These are phyloP conservation scores for Leptothorax acervorum DNA, from an alignment of 2,888 invertebrate genomes.

Conservation along the genomic window DNA sequence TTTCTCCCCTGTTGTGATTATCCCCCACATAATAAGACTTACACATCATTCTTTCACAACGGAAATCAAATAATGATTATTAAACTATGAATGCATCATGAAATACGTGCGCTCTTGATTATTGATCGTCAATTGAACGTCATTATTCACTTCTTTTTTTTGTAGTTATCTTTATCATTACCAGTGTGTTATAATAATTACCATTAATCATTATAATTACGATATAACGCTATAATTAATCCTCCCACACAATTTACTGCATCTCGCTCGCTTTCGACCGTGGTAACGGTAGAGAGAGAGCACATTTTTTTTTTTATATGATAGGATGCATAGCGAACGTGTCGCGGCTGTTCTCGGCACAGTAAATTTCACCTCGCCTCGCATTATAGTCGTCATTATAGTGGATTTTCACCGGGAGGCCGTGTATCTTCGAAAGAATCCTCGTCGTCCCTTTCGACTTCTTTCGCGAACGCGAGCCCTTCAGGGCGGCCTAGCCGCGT, in stretches of 20 bases:
- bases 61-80: constrained; percentile 73
- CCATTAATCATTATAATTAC: constrained; percentile 84
- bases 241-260: constrained; percentile 48
- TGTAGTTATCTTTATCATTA: constrained; percentile 72
- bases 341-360: constrained; percentile 53
- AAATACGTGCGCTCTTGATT: constrained; percentile 81
- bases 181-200: constrained; percentile 83
- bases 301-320: constrained; percentile 38
- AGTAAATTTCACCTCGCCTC: constrained; percentile 51
- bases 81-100: constrained; percentile 82
- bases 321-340: constrained; percentile 52
- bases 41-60: constrained; percentile 79
- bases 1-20: constrained; percentile 35
- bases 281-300: constrained; percentile 50
- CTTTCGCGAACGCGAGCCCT: constrained; percentile 32
- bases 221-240: constrained; percentile 84
- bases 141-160: constrained; percentile 67
- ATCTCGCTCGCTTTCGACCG: constrained; percentile 36
- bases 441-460: constrained; percentile 37
- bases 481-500: constrained; percentile 45
- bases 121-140: constrained; percentile 81
- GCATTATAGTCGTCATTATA: constrained; percentile 40
- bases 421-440: constrained; percentile 43
- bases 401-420: constrained; percentile 48
- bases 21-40: constrained; percentile 72